Evolutionary conservation across 2,888 invertebrate genomes (phyloP).

Genomic region (Oscheius sp.): DNA sequence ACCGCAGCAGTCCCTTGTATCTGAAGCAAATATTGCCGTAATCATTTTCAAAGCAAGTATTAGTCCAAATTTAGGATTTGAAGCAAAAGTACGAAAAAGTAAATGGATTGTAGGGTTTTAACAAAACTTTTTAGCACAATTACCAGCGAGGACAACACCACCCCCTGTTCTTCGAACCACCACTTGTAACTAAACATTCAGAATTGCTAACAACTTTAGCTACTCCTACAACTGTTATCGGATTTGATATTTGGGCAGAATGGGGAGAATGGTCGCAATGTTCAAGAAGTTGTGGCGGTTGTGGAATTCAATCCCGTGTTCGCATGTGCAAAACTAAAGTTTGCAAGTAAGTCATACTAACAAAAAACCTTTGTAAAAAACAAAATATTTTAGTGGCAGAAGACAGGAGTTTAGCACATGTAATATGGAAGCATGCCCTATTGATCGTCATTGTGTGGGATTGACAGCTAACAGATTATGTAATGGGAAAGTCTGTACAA

Average conservation of each 20-base stretch:
- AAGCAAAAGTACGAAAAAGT: conserved; percentile 53
- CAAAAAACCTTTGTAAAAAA: background rate
- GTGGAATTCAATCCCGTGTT: conserved; percentile 60
- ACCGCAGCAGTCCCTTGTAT: conserved; percentile 90
- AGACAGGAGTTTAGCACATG: conserved; percentile 66
- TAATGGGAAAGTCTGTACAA: conserved; percentile 55
- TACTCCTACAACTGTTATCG: conserved; percentile 47
- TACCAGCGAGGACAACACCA: conserved; percentile 47
- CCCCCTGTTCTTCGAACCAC: conserved; percentile 49
- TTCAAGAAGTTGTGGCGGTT: conserved; percentile 65
- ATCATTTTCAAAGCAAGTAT: conserved; percentile 76
- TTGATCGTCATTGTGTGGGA: conserved; percentile 56
- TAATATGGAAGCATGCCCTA: conserved; percentile 65
- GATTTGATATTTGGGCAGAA: conserved; percentile 56
- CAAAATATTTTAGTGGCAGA: conserved; percentile 52
- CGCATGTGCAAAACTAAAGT: conserved; percentile 56
- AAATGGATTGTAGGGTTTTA: no score
- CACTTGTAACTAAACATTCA: no score
- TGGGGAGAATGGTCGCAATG: conserved; percentile 68
- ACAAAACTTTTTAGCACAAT: conserved; percentile 31
- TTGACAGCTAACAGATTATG: conserved; percentile 59
- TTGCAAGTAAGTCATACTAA: conserved; percentile 52
- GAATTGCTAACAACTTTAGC: conserved; percentile 6
- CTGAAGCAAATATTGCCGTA: conserved; percentile 88
- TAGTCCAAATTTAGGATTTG: conserved; percentile 62